Evolutionary conservation across 2,888 invertebrate species (phyloP).

Genomic region (Myopa testacea): DNA sequence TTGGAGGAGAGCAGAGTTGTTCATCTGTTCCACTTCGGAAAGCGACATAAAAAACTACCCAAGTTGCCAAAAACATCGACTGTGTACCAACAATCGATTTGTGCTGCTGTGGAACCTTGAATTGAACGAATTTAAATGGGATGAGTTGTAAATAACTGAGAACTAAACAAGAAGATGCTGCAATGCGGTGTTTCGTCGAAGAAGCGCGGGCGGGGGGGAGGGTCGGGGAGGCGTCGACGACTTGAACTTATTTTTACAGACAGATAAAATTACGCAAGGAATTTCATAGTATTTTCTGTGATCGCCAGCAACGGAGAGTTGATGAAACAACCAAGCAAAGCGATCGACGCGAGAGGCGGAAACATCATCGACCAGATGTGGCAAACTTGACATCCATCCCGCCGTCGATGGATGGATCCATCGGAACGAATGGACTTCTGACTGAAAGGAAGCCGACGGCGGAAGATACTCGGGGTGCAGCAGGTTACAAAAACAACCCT

Average conservation of each 20-base stretch:
- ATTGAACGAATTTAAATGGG: slow-evolving; percentile 27
- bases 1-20: too few species aligned
- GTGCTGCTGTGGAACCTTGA: slow-evolving; percentile 38
- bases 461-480: too few species aligned
- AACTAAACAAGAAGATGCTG: not conserved
- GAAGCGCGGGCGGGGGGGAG: not conserved
- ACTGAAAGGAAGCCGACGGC: not conserved
- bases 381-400: not conserved
- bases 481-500: too few species aligned
- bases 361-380: not conserved
- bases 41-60: not conserved
- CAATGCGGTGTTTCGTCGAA: not conserved
- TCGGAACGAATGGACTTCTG: not conserved
- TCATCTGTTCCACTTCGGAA: too few species aligned
- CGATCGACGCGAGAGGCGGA: not conserved
- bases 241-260: not conserved
- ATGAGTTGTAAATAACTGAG: slow-evolving; percentile 34
- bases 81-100: not conserved
- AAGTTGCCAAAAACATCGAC: not conserved
- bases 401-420: too few species aligned
- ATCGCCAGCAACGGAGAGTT: not conserved
- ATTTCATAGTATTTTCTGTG: not conserved
- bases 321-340: not conserved
- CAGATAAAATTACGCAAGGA: slow-evolving; percentile 31
- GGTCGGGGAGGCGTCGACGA: not conserved